Conservation (phyloP, 1,140 invertebrate genomes). For the Luehdorfia chinensis region DNA sequence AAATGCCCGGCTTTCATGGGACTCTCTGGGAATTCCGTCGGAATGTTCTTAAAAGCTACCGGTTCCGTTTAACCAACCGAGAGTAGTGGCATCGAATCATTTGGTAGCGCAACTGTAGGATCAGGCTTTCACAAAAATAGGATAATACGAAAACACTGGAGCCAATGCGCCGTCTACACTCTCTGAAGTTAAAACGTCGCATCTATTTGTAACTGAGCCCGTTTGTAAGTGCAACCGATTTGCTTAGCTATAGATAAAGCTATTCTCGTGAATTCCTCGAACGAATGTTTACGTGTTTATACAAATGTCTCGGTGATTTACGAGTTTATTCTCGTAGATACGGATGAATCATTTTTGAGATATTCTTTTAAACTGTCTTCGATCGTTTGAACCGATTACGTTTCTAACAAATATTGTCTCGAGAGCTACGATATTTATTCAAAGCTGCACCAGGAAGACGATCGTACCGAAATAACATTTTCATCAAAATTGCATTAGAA, state of each 20-base stretch:
- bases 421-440: no score
- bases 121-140: conserved; percentile 19
- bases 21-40: conserved; percentile 37
- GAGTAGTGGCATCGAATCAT: conserved; percentile 33
- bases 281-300: conserved; percentile 15
- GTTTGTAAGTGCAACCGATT: conserved; percentile 24
- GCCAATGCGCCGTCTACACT: conserved; percentile 14
- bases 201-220: conserved; percentile 33
- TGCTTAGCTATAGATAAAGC: conserved; percentile 24
- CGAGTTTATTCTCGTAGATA: conserved; percentile 9
- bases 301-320: conserved; percentile 15
- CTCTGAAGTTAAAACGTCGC: conserved; percentile 23
- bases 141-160: conserved; percentile 18
- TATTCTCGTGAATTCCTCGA: conserved; percentile 23
- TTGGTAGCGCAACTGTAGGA: conserved; percentile 26
- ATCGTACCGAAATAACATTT: no score
- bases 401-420: no score
- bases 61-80: conserved; percentile 37
- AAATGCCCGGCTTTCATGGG: conserved; percentile 28
- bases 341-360: conserved; percentile 4
- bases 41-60: conserved; percentile 39
- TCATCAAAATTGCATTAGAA: no score
- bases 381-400: no score
- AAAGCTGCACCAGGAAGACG: no score
- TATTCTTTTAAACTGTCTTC: conserved; percentile 1